A percentile compares a stretch with the other conserved stretches of the same genome.
Conservation (phyloP, 2,113 vertebrate genomes). For the Onychorhynchus coronatus region DNA sequence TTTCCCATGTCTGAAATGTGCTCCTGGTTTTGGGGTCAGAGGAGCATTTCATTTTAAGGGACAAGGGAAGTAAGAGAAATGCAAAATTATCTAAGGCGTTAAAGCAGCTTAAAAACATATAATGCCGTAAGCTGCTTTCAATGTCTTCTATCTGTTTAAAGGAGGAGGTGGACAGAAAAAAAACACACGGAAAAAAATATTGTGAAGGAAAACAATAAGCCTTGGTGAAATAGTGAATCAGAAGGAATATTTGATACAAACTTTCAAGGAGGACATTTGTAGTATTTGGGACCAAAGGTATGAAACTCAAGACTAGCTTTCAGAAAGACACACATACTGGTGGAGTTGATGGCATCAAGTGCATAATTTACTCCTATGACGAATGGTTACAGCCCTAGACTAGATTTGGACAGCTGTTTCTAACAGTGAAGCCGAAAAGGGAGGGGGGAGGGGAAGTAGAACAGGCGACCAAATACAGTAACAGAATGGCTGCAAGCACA, state of each 20-base stretch:
- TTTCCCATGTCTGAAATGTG: not conserved
- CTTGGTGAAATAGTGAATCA: not conserved
- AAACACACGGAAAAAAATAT: not conserved
- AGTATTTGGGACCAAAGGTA: not conserved
- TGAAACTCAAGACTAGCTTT: not conserved
- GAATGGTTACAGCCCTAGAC: not conserved
- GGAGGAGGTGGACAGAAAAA: not conserved
- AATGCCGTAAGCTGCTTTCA: not conserved
- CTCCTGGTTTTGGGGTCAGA: not conserved
- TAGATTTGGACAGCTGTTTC: not conserved
- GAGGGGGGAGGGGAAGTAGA: not conserved
- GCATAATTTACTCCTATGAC: not conserved
- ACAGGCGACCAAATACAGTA: not conserved
- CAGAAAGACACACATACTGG: not conserved
- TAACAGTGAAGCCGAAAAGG: not conserved
- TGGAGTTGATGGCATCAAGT: accelerated
- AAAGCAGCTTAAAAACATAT: not conserved
- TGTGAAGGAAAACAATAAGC: not conserved
- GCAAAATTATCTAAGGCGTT: not conserved
- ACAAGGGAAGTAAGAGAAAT: not conserved
- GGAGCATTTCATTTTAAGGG: not conserved
- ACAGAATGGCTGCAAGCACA: not conserved
- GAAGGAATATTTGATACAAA: not conserved
- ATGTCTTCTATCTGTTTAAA: not conserved
- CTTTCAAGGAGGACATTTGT: not conserved